Base-by-base conservation (phyloP, 2,113 vertebrate species). In the Triplophysa tibetana region DNA sequence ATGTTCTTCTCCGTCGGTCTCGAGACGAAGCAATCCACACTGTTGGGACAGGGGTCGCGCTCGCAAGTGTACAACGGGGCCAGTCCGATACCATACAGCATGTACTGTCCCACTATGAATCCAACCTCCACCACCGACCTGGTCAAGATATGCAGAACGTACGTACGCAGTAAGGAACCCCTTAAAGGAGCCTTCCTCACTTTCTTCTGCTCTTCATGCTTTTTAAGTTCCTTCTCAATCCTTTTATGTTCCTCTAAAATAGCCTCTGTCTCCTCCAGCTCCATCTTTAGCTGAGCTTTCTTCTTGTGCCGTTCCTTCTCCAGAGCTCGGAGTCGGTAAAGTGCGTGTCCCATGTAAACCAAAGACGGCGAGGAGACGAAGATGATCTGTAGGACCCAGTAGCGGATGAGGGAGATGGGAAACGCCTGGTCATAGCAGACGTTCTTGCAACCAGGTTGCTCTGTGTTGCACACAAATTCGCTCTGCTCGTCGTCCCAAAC, bases 401-500 rank as follows among this genome's bases (percentile, higher is more conserved):
- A 99, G 54, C 96, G 94, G 83, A 98, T 96, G 70, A 98, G 90
- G 77, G 97, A 98, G 86, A 98, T 96, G 48, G 96, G 96, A 83
- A 99, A 99, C 1, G 96, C 97, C 89, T 95, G 92, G 87, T 98
- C 95, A 0, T 99, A 98, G 73, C 96, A 99, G 79, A 98, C 93
- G 0, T 94, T 98, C 86, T 89, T 96, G 91, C 97, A 99, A 64
- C 97, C 98, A 0, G 97, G 96, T 82, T 99, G 97, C 81, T 97
- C 95, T 0, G 96, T 98, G 90, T 99, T 99, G 87, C 97, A 99
- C 63, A 95, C 92, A 88, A 98, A 99, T 80, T 96, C 95, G 0
- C 93, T 96, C 83, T 98, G 96, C 79, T 98, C 95, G 0, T 98
- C 96, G 0, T 98, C 95, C 97, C 97, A 98, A 21, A 99, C 96